phyloP scores from a whole-genome alignment of 2,888 invertebrate genomes.

The Melipona beecheii region DNA sequence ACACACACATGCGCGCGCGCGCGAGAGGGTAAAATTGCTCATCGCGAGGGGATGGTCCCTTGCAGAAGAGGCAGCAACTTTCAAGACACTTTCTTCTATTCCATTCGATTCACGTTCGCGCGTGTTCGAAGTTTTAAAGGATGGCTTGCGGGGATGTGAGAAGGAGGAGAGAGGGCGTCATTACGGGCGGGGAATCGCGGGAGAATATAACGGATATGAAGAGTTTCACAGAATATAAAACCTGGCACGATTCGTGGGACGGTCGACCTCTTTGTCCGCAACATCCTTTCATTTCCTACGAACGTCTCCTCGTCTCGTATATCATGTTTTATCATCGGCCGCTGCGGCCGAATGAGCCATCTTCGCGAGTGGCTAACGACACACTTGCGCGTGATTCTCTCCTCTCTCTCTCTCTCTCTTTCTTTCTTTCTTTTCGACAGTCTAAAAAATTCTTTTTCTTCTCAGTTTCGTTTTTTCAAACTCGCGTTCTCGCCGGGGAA shows the following conservation, averaged over 20 bases:
- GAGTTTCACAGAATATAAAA: conserved; percentile 54
- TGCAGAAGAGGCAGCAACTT: no score
- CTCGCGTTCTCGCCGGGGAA: neutral
- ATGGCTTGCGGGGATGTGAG: no score
- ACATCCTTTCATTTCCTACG: conserved; percentile 46
- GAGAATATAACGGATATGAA: conserved; percentile 44
- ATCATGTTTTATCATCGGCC: neutral
- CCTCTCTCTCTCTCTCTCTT: no score
- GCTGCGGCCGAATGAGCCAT: neutral
- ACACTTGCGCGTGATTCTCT: no score
- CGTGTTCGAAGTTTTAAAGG: conserved; percentile 32
- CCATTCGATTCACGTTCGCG: conserved; percentile 10
- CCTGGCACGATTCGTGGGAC: conserved; percentile 7
- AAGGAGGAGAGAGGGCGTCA: conserved; percentile 2
- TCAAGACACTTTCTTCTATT: neutral
- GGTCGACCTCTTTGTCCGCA: conserved; percentile 13
- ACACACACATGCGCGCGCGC: no score
- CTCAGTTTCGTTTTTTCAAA: no score
- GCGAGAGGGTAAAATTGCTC: no score
- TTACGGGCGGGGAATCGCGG: conserved; percentile 12
- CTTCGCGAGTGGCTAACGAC: no score
- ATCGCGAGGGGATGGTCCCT: no score
- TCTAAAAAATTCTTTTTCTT: no score
- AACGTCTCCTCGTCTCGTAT: neutral
- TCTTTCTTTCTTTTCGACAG: no score